phyloP scores from a whole-genome alignment of 2,113 vertebrate species.

The Rhinopomastus cyanomelas region DNA sequence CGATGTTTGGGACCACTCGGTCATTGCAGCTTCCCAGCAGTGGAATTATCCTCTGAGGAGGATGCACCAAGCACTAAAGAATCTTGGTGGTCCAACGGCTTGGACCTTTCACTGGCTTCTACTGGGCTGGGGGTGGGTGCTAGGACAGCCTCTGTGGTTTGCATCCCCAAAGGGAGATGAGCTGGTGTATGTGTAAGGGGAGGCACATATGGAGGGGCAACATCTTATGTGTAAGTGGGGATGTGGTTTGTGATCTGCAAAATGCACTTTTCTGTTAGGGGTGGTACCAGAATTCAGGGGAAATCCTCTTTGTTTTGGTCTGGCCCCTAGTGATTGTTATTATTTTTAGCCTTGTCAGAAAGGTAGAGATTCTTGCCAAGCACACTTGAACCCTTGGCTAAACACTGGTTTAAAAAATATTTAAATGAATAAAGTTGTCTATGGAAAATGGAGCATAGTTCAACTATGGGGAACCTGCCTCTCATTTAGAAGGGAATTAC shows the following conservation, averaged over 20 bases:
- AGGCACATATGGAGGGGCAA: background rate
- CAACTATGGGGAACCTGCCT: background rate
- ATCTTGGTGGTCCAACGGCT: background rate
- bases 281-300: background rate
- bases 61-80: background rate
- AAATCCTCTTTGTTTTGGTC: background rate
- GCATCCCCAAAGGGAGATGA: background rate
- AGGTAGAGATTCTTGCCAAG: background rate
- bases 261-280: background rate
- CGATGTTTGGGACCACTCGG: background rate
- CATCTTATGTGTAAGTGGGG: background rate
- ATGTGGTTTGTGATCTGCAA: background rate
- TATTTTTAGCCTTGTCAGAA: background rate
- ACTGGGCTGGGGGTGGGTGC: background rate
- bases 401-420: background rate
- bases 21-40: background rate
- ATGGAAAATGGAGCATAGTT: background rate
- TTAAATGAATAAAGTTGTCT: background rate
- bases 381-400: background rate
- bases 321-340: background rate
- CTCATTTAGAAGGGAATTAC: background rate
- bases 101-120: background rate
- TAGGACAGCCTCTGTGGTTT: background rate
- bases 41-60: accelerated
- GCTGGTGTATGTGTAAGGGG: background rate